Base-by-base conservation (phyloP, 2,113 vertebrate genomes). In the Malurus cyaneus region DNA sequence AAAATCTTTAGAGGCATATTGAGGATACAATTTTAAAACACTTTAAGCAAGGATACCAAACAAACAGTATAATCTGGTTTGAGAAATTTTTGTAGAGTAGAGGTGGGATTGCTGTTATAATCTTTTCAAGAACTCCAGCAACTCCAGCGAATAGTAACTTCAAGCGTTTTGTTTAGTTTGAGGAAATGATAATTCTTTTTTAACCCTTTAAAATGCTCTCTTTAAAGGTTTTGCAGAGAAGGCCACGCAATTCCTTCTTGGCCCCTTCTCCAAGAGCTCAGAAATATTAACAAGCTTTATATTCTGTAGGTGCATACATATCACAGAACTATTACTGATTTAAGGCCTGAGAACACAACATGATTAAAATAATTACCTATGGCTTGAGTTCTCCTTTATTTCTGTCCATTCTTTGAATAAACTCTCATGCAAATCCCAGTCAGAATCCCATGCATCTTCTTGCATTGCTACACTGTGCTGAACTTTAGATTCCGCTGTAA, bases 391-490 rank as follows among this genome's bases (percentile, higher is more conserved):
- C 52, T 99, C 98, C 92, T 98, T 98, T 88, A 99, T 97, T 87
- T 98, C 98, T 87, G 94, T 98, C 99, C 99, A 99, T 61, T 98
- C 98, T 94, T 93, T 98, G 92, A 99, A 98, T 21, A 99, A 98
- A 82, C 97, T 99, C 88, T 99, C 98, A 95, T 99, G 98, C 50
- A 99, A 97, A 93, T 99, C 99, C 91, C 99, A 99, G 85, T 99
- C 99, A 10, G 98, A 92, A 80, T 99, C 99, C 99, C 99, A 99
- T 6, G 95, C 93, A 64, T 99, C 99, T 94, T 99, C 99, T 94
- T 99, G 99, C 97, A 99, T 98, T 41, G 94, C 97, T 92, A 98
- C 15, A 14, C 98, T 98, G n/a, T 98, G 98, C 65, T 98, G 98
- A 59, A 97, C 97, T 94, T 98, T 99, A 57, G 98, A 97, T 93